Evolutionary conservation across 2,888 invertebrate species (phyloP).

Genomic region (Nipponacmea schrenckii): DNA sequence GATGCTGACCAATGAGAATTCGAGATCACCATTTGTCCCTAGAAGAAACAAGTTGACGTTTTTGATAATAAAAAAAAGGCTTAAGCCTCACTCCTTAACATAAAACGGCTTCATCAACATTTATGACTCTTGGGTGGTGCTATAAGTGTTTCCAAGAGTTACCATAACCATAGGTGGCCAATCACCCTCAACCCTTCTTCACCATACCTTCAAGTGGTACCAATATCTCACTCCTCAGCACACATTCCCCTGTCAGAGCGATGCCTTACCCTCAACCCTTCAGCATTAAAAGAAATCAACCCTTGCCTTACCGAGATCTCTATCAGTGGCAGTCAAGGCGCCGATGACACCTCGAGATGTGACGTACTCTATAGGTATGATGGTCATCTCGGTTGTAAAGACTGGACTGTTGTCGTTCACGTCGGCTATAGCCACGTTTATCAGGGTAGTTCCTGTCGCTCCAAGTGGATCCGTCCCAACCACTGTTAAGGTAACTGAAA

Average conservation of each 20-base stretch:
- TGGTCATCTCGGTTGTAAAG: conserved; percentile 5
- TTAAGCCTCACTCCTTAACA: too few relatives aligned
- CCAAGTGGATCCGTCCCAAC: conserved; percentile 4
- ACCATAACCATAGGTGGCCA: too few relatives aligned
- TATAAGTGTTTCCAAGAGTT: too few relatives aligned
- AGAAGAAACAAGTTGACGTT: not conserved
- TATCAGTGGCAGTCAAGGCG: conserved; percentile 8
- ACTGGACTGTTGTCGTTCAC: conserved; percentile 11
- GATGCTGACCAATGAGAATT: not conserved
- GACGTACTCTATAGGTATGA: conserved; percentile 3
- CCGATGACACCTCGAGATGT: not conserved
- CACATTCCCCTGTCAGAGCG: too few relatives aligned
- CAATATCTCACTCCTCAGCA: too few relatives aligned
- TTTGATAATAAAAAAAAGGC: too few relatives aligned
- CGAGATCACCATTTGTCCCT: not conserved
- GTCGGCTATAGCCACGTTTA: conserved; percentile 9
- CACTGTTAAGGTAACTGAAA: conserved; percentile 5
- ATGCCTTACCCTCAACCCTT: not conserved
- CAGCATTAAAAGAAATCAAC: not conserved
- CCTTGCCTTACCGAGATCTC: not conserved
- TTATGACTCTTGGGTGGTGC: too few relatives aligned
- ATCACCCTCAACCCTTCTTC: too few relatives aligned
- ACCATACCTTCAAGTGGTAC: too few relatives aligned
- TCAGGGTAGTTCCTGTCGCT: conserved; percentile 9
- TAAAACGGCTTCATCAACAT: too few relatives aligned